Conservation (phyloP, 2,888 invertebrate genomes). For the Hirtodrosophila trivittata region DNA sequence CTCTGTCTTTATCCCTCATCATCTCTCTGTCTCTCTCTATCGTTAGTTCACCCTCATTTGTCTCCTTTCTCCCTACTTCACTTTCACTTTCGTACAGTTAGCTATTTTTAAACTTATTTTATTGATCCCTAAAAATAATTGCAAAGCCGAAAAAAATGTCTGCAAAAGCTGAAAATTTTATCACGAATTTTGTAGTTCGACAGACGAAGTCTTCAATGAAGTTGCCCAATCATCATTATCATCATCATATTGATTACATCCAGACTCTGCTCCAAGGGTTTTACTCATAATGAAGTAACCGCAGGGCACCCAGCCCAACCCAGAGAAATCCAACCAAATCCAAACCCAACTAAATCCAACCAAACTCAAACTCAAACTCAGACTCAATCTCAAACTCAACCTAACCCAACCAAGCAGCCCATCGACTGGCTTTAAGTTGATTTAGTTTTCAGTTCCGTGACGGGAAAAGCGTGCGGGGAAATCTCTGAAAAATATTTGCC, state of each 20-base stretch:
- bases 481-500: conserved; percentile 68
- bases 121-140: conserved; percentile 75
- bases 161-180: conserved; percentile 65
- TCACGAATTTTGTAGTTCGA: conserved; percentile 54
- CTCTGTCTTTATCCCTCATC: not conserved
- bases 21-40: conserved; percentile 2
- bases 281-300: conserved; percentile 67
- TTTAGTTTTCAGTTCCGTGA: conserved; percentile 60
- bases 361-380: conserved; percentile 26
- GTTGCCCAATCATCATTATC: conserved; percentile 11
- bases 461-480: conserved; percentile 23
- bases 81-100: conserved; percentile 9
- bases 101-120: conserved; percentile 77
- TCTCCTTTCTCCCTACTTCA: conserved; percentile 5
- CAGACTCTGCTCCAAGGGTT: conserved; percentile 49
- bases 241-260: conserved; percentile 22
- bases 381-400: conserved; percentile 27
- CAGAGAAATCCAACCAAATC: conserved; percentile 11
- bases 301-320: conserved; percentile 44
- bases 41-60: conserved; percentile 4
- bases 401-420: conserved; percentile 28
- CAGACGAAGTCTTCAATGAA: conserved; percentile 28
- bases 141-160: conserved; percentile 44
- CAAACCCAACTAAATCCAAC: too few species aligned
- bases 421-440: conserved; percentile 63